A percentile compares a stretch with the other conserved stretches of the same genome.
These are phyloP conservation scores for Drosophila nr. medialis DNA, from an alignment of 2,888 invertebrate genomes.

Conservation along the genomic window DNA sequence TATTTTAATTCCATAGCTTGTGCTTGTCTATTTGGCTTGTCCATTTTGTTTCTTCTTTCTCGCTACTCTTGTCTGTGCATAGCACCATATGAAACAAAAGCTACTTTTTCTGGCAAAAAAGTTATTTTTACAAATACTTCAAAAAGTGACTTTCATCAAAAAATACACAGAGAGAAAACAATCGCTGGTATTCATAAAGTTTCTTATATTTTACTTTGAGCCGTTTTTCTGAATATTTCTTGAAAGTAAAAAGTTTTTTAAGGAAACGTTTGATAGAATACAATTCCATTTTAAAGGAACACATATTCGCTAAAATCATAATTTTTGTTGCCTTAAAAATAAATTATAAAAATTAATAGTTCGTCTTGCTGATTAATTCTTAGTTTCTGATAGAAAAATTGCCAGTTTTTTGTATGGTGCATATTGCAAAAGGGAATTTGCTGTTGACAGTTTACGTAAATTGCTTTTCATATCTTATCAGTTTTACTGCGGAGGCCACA, in stretches of 20 bases:
- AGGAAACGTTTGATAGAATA: neutral
- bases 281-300: neutral
- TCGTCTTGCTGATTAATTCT: neutral
- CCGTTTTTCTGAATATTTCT: neutral
- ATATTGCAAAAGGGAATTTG: conserved; percentile 58
- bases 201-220: neutral
- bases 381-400: neutral
- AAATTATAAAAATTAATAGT: neutral
- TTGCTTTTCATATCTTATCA: conserved; percentile 75
- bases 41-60: neutral
- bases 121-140: conserved; percentile 2
- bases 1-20: conserved; percentile 47
- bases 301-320: neutral
- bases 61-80: neutral
- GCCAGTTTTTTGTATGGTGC: neutral
- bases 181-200: neutral
- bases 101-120: neutral
- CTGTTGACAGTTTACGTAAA: conserved; percentile 76
- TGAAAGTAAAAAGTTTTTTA: neutral
- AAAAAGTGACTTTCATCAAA: neutral
- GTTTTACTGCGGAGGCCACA: conserved; percentile 42
- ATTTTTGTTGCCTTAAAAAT: neutral
- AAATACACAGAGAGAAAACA: neutral
- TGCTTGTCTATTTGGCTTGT: conserved; percentile 10
- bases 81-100: neutral